phyloP scores from a whole-genome alignment of 2,113 vertebrate species.

The Myodes glareolus region DNA sequence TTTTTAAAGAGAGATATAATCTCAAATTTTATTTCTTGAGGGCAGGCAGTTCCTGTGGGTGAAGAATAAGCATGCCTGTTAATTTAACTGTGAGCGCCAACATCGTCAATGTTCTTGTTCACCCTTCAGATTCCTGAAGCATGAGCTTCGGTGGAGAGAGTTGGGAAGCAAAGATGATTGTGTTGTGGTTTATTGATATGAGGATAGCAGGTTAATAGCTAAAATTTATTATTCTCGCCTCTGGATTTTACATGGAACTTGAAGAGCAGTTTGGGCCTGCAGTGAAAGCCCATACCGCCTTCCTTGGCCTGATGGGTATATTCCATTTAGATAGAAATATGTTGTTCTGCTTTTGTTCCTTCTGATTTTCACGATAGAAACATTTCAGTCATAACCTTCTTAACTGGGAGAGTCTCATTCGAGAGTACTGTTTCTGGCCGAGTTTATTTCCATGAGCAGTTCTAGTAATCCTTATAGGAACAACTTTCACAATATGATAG shows the following conservation, averaged over 20 bases:
- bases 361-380: conserved; percentile 11
- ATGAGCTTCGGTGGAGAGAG: conserved; percentile 42
- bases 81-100: background rate
- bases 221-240: conserved; percentile 41
- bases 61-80: background rate
- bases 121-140: conserved; percentile 67
- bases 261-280: conserved; percentile 10
- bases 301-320: background rate
- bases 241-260: conserved; percentile 6
- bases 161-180: conserved; percentile 38
- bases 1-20: background rate
- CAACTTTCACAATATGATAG: background rate
- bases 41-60: background rate
- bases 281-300: background rate
- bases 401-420: background rate
- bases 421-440: background rate
- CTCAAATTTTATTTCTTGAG: conserved; percentile 15
- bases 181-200: conserved; percentile 64
- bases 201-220: conserved; percentile 70
- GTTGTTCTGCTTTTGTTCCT: background rate
- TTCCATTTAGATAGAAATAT: background rate
- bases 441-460: conserved; percentile 49
- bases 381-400: background rate
- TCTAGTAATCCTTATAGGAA: background rate
- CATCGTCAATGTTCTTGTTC: conserved; percentile 44